phyloP scores from a whole-genome alignment of 53 echinoderm and acorn worm genomes.

The Actinopyga echinites region DNA sequence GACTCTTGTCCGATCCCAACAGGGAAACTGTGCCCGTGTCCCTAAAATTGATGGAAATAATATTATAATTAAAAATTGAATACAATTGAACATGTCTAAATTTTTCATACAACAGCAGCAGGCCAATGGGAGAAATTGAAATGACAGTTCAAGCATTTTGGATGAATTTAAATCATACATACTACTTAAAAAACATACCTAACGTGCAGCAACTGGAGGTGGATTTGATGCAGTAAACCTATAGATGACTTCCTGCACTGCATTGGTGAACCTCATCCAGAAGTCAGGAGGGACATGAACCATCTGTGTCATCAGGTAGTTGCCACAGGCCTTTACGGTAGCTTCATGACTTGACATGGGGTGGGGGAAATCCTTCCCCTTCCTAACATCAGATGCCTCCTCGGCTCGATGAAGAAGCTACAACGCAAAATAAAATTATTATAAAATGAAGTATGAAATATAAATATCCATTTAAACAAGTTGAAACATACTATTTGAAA shows the following conservation, averaged over 20 bases:
- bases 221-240: slow-evolving; percentile 16
- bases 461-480: not conserved
- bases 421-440: not conserved
- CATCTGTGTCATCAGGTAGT: slow-evolving; percentile 16
- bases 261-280: slow-evolving; percentile 32
- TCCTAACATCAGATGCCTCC: slow-evolving; percentile 1
- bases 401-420: slow-evolving; percentile 13
- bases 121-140: not conserved
- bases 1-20: not conserved
- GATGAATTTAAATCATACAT: not conserved
- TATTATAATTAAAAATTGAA: not conserved
- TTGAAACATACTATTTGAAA: not conserved
- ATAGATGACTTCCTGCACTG: slow-evolving; percentile 13
- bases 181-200: not conserved
- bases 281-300: slow-evolving; percentile 1
- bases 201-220: slow-evolving; percentile 11
- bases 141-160: not conserved
- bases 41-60: not conserved
- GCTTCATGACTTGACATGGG: slow-evolving; percentile 7
- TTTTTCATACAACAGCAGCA: not conserved
- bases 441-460: not conserved
- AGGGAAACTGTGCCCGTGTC: not conserved
- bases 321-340: not conserved
- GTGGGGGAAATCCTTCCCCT: not conserved
- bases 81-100: not conserved